Evolutionary conservation across 2,888 invertebrate genomes (phyloP), one percentile per base, ranked within the genome.

Genomic region (Plagodis pulveraria): DNA sequence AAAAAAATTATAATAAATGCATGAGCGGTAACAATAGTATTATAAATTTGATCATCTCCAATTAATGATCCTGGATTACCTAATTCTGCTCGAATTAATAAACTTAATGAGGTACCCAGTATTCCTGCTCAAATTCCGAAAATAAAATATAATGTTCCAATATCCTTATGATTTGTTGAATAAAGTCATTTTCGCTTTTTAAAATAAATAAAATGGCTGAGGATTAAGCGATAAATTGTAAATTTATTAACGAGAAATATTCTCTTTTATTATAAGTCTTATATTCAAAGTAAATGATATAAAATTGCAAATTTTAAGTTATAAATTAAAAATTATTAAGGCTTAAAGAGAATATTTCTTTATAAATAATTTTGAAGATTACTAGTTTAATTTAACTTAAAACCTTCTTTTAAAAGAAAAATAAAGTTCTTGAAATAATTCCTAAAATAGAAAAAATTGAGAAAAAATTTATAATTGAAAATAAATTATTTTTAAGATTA

Each of bases 1-100:
- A 96, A 96, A n/a, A n/a, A 96, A 95, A 96, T 96, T 95, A 97
- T 97, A 81, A 96, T 89, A 87, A 97, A 96, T 55, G 96, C 96
- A 93, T 97, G 96, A 7, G 95, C 94, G 38, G 96, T 97, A 0
- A 97, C 95, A 90, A 97, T 94, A 63, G 95, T 94, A 86, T 97
- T 96, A 93, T 96, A 96, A 87, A 96, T 94, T 94, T 96, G 95
- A 77, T 96, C 95, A 90, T 96, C 94, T 8, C 94, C 94, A 91
- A 96, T 94, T 84, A 96, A 87, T 49, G 92, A 92, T 10, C 95
- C 95, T 0, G 95, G 94, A 11, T 89, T 94, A 32, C 95, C 94
- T 90, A 96, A 88, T 94, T 96, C 96, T 63, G 94, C 83, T 67
- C 96, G 96, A 93, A 96, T 96, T 85, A 96, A 65, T 70, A 96